Evolutionary conservation across 2,888 invertebrate genomes (phyloP).

Genomic region (Drosophila paracracens): DNA sequence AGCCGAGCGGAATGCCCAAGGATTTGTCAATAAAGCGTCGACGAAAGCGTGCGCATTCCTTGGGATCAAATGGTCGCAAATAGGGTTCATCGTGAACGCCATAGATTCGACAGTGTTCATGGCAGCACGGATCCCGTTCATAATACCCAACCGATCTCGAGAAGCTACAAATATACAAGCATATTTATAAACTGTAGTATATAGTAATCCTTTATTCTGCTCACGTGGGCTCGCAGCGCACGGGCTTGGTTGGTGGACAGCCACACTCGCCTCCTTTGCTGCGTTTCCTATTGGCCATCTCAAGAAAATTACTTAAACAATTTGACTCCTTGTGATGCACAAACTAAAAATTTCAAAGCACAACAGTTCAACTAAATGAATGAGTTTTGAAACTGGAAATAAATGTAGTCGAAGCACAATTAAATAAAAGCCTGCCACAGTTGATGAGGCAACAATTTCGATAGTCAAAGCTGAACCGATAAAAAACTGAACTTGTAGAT

Average conservation of each 20-base stretch:
- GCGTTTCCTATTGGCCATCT: slow-evolving; percentile 35
- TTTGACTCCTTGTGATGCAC: slow-evolving; percentile 3
- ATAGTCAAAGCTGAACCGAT: not conserved
- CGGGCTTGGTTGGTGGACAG: slow-evolving; percentile 5
- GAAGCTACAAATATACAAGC: not conserved
- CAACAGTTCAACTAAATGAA: slow-evolving; percentile 13
- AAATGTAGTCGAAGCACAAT: slow-evolving; percentile 1
- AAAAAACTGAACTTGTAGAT: not conserved
- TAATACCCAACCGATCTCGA: slow-evolving; percentile 21
- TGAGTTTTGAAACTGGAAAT: not conserved
- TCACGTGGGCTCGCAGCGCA: slow-evolving; percentile 31
- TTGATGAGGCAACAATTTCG: not conserved
- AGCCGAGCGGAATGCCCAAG: slow-evolving; percentile 72
- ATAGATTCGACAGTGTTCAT: slow-evolving; percentile 59
- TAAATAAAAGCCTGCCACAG: not conserved
- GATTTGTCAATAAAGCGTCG: slow-evolving; percentile 50
- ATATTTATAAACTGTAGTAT: not conserved
- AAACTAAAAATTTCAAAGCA: slow-evolving; percentile 17
- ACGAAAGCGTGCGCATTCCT: slow-evolving; percentile 40
- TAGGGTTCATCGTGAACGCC: slow-evolving; percentile 67
- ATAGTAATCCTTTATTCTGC: not conserved
- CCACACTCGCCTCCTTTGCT: slow-evolving; percentile 36
- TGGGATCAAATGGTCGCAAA: slow-evolving; percentile 46
- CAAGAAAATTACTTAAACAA: not conserved
- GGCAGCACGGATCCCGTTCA: slow-evolving; percentile 56